These are phyloP conservation scores for Chrysomela aeneicollis DNA, from an alignment of 2,888 invertebrate genomes.

Conservation along the genomic window DNA sequence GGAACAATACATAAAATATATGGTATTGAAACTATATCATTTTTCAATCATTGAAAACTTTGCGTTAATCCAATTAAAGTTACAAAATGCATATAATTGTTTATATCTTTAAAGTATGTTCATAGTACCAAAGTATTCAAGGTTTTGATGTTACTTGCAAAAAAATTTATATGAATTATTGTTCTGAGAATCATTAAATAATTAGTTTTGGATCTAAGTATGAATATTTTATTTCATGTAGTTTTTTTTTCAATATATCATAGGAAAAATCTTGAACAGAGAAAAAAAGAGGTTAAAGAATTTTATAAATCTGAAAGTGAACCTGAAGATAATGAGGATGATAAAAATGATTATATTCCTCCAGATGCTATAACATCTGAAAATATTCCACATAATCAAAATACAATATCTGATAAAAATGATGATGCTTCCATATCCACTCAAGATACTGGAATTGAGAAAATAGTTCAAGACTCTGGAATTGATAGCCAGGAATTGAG, in stretches of 20 bases:
- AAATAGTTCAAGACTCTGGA: conserved; percentile 19
- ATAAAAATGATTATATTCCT: conserved; percentile 40
- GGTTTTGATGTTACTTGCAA: too few relatives aligned
- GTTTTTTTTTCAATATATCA: conserved; percentile 30
- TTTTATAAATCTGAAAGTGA: conserved; percentile 80
- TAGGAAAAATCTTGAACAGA: conserved; percentile 73
- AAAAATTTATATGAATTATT: too few relatives aligned
- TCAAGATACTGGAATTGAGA: conserved; percentile 24
- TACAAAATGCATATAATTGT: too few relatives aligned
- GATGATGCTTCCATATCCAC: not conserved
- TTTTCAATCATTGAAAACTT: too few relatives aligned
- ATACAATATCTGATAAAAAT: not conserved
- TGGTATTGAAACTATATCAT: too few relatives aligned
- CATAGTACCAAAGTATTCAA: too few relatives aligned
- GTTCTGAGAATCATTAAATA: too few relatives aligned
- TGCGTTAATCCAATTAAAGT: too few relatives aligned
- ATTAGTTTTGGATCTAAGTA: too few relatives aligned
- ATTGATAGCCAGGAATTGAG: conserved; percentile 20
- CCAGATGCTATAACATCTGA: conserved; percentile 27
- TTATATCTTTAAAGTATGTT: too few relatives aligned
- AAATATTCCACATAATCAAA: conserved; percentile 24
- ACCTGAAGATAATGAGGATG: conserved; percentile 57
- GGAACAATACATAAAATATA: too few relatives aligned
- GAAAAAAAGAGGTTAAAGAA: conserved; percentile 76
- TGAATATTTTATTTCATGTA: too few relatives aligned